These are phyloP conservation scores for Elephantulus edwardii DNA, from an alignment of 2,113 vertebrate genomes.

Conservation along the genomic window DNA sequence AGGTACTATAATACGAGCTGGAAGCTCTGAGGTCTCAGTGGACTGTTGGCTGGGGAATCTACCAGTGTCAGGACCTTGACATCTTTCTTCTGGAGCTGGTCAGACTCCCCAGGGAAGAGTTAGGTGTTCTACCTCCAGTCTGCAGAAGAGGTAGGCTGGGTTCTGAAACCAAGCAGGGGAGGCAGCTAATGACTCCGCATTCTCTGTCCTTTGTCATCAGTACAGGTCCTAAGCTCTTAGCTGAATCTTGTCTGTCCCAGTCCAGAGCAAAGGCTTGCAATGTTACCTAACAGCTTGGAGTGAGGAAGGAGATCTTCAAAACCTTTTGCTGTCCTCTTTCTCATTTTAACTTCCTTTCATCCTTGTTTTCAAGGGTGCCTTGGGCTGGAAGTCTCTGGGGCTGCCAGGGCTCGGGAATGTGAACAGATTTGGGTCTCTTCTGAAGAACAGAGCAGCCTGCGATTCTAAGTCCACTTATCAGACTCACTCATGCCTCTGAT, in stretches of 20 bases:
- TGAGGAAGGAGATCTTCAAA: not conserved
- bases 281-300: not conserved
- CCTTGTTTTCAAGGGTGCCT: not conserved
- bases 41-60: not conserved
- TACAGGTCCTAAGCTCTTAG: not conserved
- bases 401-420: not conserved
- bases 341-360: not conserved
- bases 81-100: not conserved
- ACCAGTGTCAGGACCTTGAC: not conserved
- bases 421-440: not conserved
- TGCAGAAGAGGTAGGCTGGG: not conserved
- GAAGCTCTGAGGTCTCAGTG: not conserved
- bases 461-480: not conserved
- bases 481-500: not conserved
- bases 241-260: no score
- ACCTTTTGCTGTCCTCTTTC: not conserved
- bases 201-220: not conserved
- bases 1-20: not conserved
- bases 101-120: not conserved
- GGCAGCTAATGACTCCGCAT: not conserved
- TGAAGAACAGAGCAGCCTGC: not conserved
- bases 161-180: not conserved
- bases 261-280: no score
- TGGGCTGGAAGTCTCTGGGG: not conserved
- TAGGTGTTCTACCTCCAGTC: not conserved